A percentile compares a stretch with the other conserved stretches of the same genome.
Conservation (phyloP, 92 coral and sea anemone species). For the Heteractis magnifica region DNA sequence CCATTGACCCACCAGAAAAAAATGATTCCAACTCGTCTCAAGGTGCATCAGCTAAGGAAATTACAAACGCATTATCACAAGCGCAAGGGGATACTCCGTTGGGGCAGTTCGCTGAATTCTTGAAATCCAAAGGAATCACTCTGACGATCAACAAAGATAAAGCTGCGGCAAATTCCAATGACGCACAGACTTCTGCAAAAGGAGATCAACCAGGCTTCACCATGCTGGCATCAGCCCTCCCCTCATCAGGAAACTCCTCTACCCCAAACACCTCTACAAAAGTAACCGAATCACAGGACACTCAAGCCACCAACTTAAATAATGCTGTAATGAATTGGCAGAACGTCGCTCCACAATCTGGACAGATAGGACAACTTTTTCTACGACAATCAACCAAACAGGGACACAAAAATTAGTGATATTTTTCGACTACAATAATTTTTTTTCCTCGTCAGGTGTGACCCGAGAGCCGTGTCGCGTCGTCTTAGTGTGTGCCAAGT, state of each 20-base stretch:
- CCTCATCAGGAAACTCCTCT: background rate
- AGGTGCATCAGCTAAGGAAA: slow-evolving; percentile 7
- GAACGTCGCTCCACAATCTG: slow-evolving; percentile 13
- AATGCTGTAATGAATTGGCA: slow-evolving; percentile 37
- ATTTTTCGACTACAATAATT: background rate
- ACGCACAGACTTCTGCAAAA: background rate
- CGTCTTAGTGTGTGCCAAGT: background rate
- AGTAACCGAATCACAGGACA: background rate
- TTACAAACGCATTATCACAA: slow-evolving; percentile 5
- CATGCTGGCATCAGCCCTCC: background rate
- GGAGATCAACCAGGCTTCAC: background rate
- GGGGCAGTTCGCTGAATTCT: slow-evolving; percentile 43
- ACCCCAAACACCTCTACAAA: background rate
- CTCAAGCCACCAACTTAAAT: background rate
- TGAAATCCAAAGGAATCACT: slow-evolving; percentile 38
- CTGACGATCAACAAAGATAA: slow-evolving; percentile 31
- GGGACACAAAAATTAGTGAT: background rate
- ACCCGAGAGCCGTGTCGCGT: background rate
- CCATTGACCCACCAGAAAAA: background rate
- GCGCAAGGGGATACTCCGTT: slow-evolving; percentile 22
- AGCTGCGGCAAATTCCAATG: background rate
- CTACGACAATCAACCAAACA: slow-evolving; percentile 37
- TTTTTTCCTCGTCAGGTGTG: background rate
- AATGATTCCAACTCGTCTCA: background rate
- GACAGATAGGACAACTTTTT: slow-evolving; percentile 28